A percentile compares a stretch with the other conserved stretches of the same genome.
Conservation (phyloP, 2,113 vertebrate species). For the Scalopus aquaticus region DNA sequence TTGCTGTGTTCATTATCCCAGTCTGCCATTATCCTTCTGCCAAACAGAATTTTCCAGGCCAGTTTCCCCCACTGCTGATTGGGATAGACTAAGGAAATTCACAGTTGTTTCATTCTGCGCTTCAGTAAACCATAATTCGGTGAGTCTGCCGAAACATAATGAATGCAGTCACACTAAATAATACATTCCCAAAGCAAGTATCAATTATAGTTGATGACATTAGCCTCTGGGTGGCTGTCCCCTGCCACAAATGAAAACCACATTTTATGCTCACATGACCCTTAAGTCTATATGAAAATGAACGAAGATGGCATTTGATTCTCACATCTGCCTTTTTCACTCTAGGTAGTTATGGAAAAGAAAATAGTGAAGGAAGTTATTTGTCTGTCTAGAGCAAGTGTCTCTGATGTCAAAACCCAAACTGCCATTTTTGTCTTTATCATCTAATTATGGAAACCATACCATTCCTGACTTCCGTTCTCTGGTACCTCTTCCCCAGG, state of each 20-base stretch:
- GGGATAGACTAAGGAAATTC: constrained; percentile 43
- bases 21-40: constrained; percentile 33
- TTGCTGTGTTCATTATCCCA: background rate
- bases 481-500: background rate
- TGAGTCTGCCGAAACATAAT: background rate
- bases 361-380: background rate
- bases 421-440: background rate
- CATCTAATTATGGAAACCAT: background rate
- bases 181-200: background rate
- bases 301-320: background rate
- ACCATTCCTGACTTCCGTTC: background rate
- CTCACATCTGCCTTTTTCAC: background rate
- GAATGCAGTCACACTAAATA: background rate
- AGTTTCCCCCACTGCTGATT: constrained; percentile 1
- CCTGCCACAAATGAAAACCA: background rate
- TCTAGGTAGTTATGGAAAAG: background rate
- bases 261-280: background rate
- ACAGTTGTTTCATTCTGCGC: background rate
- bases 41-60: constrained; percentile 21
- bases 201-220: background rate
- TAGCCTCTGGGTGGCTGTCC: background rate
- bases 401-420: background rate
- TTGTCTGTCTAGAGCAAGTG: background rate
- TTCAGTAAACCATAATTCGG: constrained; percentile 28
- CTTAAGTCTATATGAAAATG: background rate